These are phyloP conservation scores for Sminthopsis crassicaudata DNA, from an alignment of 2,113 vertebrate genomes.

Conservation along the genomic window DNA sequence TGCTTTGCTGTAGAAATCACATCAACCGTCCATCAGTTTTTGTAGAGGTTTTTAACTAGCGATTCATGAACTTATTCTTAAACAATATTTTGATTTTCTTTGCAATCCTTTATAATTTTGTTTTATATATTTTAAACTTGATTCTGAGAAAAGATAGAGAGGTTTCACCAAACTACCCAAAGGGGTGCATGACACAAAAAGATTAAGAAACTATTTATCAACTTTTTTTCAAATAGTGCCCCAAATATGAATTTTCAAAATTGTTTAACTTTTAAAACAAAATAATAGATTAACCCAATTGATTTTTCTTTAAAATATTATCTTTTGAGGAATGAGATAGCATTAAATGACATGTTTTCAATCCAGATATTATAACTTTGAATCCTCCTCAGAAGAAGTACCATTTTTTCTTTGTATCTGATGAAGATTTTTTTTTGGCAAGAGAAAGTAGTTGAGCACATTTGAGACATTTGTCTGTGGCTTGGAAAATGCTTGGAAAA, in stretches of 20 bases:
- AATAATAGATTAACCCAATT: background rate
- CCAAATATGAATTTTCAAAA: background rate
- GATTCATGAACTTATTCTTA: background rate
- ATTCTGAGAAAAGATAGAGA: background rate
- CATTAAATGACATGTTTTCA: background rate
- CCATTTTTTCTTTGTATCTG: background rate
- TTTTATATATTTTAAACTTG: background rate
- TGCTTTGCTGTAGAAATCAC: background rate
- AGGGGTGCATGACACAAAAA: too few species aligned
- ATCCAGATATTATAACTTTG: background rate
- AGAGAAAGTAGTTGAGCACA: background rate
- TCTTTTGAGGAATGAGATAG: background rate
- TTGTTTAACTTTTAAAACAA: background rate
- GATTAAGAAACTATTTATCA: background rate
- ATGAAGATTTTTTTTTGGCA: background rate
- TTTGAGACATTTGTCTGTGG: background rate
- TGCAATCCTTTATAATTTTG: background rate
- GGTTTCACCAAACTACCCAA: background rate
- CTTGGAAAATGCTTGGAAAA: conserved; percentile 4
- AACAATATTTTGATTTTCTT: background rate
- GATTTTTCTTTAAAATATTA: background rate
- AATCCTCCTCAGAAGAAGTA: background rate
- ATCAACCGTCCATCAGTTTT: background rate
- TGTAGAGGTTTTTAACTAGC: background rate
- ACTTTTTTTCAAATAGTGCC: background rate